A percentile compares a stretch with the other conserved stretches of the same genome.
These are phyloP conservation scores for Incurvaria masculella DNA, from an alignment of 2,888 invertebrate species.

Conservation along the genomic window DNA sequence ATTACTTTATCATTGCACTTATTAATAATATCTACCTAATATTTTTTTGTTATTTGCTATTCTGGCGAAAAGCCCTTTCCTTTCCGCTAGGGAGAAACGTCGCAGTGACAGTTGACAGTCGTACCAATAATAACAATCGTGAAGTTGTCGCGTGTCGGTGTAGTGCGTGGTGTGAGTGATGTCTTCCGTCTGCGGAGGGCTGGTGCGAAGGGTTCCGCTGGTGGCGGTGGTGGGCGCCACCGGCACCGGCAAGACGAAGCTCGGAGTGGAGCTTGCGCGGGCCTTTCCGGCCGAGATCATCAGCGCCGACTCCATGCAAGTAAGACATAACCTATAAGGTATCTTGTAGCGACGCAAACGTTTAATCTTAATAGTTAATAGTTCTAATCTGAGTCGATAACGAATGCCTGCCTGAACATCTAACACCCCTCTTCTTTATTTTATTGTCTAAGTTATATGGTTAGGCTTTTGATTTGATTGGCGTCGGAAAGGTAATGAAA, in stretches of 20 bases:
- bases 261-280: slow-evolving; percentile 87
- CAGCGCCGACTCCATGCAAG: slow-evolving; percentile 99
- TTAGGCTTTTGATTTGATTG: too few relatives aligned
- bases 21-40: neutral
- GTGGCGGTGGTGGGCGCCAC: slow-evolving; percentile 95
- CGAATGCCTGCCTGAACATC: too few relatives aligned
- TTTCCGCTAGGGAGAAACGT: slow-evolving; percentile 12
- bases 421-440: too few relatives aligned
- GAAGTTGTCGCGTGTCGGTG: slow-evolving; percentile 36
- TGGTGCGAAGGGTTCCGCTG: slow-evolving; percentile 50
- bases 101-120: too few relatives aligned
- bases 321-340: slow-evolving; percentile 33
- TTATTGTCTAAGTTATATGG: too few relatives aligned
- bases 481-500: too few relatives aligned
- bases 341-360: too few relatives aligned
- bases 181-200: neutral
- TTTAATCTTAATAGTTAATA: too few relatives aligned
- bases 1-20: too few relatives aligned
- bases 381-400: too few relatives aligned
- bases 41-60: neutral
- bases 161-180: neutral
- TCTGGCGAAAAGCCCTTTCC: slow-evolving; percentile 3
- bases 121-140: too few relatives aligned
- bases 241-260: slow-evolving; percentile 95
- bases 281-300: slow-evolving; percentile 89